Evolutionary conservation across 2,797 vertebrate species (phyloP).

Genomic region (Psittacula echo): DNA sequence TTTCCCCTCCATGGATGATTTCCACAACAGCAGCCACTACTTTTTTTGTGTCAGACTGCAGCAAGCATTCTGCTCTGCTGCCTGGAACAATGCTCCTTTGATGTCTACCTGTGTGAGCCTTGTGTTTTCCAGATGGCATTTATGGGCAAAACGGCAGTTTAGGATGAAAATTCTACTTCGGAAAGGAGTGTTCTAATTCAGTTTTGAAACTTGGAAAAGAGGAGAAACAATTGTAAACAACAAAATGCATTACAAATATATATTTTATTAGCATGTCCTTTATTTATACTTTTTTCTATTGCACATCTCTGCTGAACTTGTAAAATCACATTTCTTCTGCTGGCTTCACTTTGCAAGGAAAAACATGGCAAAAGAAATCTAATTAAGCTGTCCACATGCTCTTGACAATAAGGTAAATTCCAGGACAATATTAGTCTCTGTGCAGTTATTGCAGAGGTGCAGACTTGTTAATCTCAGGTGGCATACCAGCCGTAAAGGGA

Average conservation of each 20-base stretch:
- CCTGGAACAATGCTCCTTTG: neutral
- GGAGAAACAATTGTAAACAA: neutral
- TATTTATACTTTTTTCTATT: neutral
- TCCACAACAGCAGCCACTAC: neutral
- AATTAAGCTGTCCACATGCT: neutral
- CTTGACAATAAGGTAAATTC: neutral
- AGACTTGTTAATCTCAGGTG: neutral
- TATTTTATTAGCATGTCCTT: neutral
- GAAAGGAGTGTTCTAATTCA: neutral
- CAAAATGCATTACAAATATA: neutral
- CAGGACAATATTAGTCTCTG: neutral
- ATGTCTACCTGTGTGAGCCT: neutral
- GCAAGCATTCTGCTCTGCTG: neutral
- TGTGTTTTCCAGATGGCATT: neutral
- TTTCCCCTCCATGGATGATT: neutral
- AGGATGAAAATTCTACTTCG: neutral
- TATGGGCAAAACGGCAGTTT: neutral
- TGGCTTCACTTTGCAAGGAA: neutral
- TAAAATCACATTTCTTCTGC: neutral
- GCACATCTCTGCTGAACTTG: neutral
- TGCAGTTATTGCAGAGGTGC: neutral
- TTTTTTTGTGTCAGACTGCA: neutral
- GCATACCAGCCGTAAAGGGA: neutral
- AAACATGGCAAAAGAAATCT: neutral
- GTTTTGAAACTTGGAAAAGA: neutral